Percentiles rank a stretch among this genome's conserved stretches.
Evolutionary conservation across 2,888 invertebrate species (phyloP).

Genomic region (Nemurella pictetii): DNA sequence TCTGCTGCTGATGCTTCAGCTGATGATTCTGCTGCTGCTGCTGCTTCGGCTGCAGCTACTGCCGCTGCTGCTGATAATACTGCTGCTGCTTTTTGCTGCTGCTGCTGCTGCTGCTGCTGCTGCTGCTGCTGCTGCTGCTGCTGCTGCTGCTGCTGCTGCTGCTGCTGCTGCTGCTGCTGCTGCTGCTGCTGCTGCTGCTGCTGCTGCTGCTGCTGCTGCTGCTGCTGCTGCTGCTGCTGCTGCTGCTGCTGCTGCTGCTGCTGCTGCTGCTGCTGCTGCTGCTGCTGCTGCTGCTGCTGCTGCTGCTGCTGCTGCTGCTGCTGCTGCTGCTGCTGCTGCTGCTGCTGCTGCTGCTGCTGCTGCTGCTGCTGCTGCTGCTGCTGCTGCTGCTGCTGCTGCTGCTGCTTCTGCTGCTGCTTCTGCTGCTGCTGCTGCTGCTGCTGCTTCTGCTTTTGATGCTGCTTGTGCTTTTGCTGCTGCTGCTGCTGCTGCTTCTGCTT

Average conservation of each 20-base stretch:
- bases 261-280: conserved; percentile 25
- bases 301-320: neutral
- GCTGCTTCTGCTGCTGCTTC: too few relatives aligned
- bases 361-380: conserved; percentile 20
- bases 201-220: conserved; percentile 34
- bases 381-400: too few relatives aligned
- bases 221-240: conserved; percentile 26
- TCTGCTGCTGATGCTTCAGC: too few relatives aligned
- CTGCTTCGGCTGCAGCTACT: too few relatives aligned
- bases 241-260: conserved; percentile 22
- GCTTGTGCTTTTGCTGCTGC: too few relatives aligned
- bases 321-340: neutral
- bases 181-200: conserved; percentile 32
- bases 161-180: conserved; percentile 26
- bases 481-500: too few relatives aligned
- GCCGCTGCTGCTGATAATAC: too few relatives aligned
- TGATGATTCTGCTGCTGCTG: too few relatives aligned
- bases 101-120: conserved; percentile 30
- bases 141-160: conserved; percentile 29
- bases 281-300: neutral
- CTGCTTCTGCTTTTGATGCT: too few relatives aligned
- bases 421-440: too few relatives aligned
- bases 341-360: neutral
- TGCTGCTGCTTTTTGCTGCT: too few relatives aligned
- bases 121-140: conserved; percentile 27